phyloP scores from a whole-genome alignment of 1,140 invertebrate genomes.

The Lordiphosa collinella region DNA sequence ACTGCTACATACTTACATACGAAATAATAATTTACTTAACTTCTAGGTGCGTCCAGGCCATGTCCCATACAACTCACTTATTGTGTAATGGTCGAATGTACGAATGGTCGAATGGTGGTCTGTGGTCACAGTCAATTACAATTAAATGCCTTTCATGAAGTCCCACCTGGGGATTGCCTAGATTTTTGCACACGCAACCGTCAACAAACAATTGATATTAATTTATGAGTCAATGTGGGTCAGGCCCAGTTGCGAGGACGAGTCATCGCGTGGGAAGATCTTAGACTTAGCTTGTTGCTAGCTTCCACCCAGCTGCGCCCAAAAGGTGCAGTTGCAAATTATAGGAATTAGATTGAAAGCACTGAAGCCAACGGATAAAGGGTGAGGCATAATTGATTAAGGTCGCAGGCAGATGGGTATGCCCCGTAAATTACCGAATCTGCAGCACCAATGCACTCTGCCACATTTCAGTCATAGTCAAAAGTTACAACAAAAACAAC shows the following conservation, averaged over 20 bases:
- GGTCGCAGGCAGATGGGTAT: constrained; percentile 15
- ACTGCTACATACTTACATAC: constrained; percentile 6
- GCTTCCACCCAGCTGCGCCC: too few species aligned
- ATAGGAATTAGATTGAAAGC: constrained; percentile 33
- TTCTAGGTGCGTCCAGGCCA: constrained; percentile 22
- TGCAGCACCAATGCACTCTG: constrained; percentile 20
- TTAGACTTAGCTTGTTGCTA: constrained; percentile 17
- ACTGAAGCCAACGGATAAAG: not conserved
- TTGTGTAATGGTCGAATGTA: constrained; percentile 35
- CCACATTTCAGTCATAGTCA: constrained; percentile 41
- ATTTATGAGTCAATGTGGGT: constrained; percentile 46
- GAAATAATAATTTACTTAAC: constrained; percentile 52
- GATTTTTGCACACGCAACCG: constrained; percentile 44
- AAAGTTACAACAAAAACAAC: constrained; percentile 44
- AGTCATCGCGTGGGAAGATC: constrained; percentile 53
- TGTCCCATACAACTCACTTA: constrained; percentile 27
- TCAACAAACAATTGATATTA: constrained; percentile 48
- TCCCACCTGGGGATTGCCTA: constrained; percentile 14
- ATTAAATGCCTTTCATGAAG: constrained; percentile 54
- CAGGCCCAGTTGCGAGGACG: constrained; percentile 4
- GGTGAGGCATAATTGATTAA: constrained; percentile 41
- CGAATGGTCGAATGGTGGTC: too few species aligned
- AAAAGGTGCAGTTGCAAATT: constrained; percentile 49
- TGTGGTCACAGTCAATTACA: constrained; percentile 50
- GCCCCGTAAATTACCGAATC: constrained; percentile 27